Evolutionary conservation across 2,888 invertebrate genomes (phyloP), one percentile per base, ranked within the genome.

Genomic region (Melangyna quadrimaculata): DNA sequence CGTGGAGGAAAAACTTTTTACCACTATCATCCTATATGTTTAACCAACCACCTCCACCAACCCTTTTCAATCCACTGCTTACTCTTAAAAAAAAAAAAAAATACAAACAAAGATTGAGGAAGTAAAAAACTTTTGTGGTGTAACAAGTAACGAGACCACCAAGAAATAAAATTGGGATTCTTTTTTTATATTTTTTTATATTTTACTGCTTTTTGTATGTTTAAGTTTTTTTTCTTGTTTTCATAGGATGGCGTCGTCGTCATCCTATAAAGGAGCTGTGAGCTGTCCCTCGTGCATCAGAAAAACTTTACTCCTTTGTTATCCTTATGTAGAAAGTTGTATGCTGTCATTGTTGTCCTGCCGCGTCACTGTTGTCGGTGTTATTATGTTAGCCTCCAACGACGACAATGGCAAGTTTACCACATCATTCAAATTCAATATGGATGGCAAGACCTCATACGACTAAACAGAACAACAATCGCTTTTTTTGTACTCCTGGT

Each of bases 351-450:
- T 86, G 86, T 81, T 78, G 83, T 70, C 48, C 51, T 51, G 63
- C 55, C 27, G 55, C 70, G 70, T 70, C 63, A 70, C 59, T 51
- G 63, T 29, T 78, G 67, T 72, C 67, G 40, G 77, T 71, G 79
- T 69, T 86, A 78, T 81, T 73, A 71, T 81, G 81, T 81, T 69
- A 69, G 61, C 61, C 73, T 45, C 37, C 24, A 70, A 69, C 35
- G 24, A 51, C 40, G 19, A 43, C 37, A 69, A 57, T 67, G 59
- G 70, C 75, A 67, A 75, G 75, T 75, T 72, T 67, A 72, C 75
- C 71, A 77, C 80, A 80, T 84, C 80, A 84, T 84, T 84, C 84
- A 84, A 84, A 84, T 84, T 80, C 80, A 80, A 80, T 77, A 77
- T 65, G 78, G 77, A 48, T 40, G 81, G 32, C 77, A 69, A 8